phyloP scores from a whole-genome alignment of 2,888 invertebrate genomes.

The Eupelmus urozonus region DNA sequence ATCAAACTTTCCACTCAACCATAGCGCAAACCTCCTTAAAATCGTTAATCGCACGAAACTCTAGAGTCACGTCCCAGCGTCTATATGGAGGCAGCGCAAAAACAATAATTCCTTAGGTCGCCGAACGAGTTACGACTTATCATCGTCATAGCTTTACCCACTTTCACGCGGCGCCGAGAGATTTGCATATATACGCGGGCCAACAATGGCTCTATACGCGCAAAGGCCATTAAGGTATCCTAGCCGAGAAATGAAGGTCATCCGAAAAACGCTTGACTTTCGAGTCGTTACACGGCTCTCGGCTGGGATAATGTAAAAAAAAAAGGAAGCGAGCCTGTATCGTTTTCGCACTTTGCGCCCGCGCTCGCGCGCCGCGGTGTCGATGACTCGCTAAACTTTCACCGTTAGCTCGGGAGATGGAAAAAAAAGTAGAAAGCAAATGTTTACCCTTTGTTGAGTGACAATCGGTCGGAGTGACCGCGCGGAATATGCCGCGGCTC shows the following conservation, averaged over 20 bases:
- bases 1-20: too few relatives aligned
- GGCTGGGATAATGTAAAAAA: background rate
- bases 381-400: background rate
- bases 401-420: conserved; percentile 6
- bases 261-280: background rate
- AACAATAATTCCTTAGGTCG: too few relatives aligned
- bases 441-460: conserved; percentile 9
- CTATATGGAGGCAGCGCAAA: too few relatives aligned
- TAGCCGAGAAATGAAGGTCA: conserved; percentile 19
- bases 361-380: background rate
- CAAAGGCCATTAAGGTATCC: background rate
- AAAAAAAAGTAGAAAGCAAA: background rate
- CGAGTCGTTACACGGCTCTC: background rate
- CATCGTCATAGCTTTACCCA: background rate
- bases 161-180: too few relatives aligned
- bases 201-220: background rate
- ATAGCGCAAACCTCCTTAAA: too few relatives aligned
- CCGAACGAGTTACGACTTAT: background rate
- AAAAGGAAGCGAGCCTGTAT: background rate
- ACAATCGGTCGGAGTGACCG: background rate
- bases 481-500: background rate
- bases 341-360: background rate
- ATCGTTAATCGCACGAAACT: too few relatives aligned
- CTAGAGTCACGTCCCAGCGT: too few relatives aligned
- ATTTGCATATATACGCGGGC: too few relatives aligned